Evolutionary conservation across 2,113 vertebrate species (phyloP).

Genomic region (Mastomys natalensis): DNA sequence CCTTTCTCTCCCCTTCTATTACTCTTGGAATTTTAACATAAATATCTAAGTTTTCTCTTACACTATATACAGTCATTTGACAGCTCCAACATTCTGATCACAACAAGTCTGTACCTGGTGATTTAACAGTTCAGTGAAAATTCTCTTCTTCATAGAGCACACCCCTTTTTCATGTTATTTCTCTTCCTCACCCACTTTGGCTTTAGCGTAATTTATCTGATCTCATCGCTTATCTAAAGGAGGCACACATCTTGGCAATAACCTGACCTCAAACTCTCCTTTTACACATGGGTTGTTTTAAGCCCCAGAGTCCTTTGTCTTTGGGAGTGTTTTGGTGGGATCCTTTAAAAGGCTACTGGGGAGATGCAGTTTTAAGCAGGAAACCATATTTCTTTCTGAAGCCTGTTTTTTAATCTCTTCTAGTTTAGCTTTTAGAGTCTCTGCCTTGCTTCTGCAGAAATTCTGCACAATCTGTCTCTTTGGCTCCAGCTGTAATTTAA

Average conservation of each 20-base stretch:
- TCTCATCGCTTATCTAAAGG: not conserved
- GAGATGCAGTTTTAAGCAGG: not conserved
- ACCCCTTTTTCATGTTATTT: not conserved
- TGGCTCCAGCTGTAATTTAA: not conserved
- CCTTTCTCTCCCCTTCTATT: not conserved
- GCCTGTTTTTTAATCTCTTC: not conserved
- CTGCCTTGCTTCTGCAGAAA: slow-evolving; percentile 26
- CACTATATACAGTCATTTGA: not conserved
- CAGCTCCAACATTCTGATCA: not conserved
- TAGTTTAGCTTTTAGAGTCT: slow-evolving; percentile 6
- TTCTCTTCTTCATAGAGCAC: not conserved
- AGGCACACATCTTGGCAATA: not conserved
- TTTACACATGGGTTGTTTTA: not conserved
- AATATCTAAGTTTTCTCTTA: slow-evolving; percentile 5
- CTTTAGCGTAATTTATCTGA: not conserved
- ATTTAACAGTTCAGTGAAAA: not conserved
- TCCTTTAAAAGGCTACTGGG: not conserved
- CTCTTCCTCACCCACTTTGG: not conserved
- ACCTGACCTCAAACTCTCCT: not conserved
- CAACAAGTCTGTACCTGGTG: not conserved
- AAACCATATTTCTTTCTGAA: not conserved
- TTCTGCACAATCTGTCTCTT: not conserved
- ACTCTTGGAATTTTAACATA: not conserved
- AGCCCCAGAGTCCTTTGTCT: not conserved
- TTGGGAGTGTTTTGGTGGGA: not conserved